Evolutionary conservation across 2,797 vertebrate genomes (phyloP).

Genomic region (Pseudocheirus occidentalis): DNA sequence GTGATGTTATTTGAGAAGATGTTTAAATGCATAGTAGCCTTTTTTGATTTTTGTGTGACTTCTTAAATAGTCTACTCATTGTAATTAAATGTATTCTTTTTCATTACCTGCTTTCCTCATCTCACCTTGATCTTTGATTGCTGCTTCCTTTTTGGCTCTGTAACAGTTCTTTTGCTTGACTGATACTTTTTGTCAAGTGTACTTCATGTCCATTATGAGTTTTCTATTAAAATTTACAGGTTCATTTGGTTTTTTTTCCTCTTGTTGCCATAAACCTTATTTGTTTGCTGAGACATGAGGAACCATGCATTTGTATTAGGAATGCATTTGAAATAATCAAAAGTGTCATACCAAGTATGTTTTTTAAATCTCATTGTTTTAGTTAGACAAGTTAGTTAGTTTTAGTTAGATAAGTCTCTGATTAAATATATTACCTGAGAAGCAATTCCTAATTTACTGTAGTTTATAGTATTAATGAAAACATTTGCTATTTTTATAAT

Average conservation of each 20-base stretch:
- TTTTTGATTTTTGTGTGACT: constrained; percentile 46
- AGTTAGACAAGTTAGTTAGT: neutral
- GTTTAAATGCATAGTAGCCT: constrained; percentile 22
- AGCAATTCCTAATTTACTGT: neutral
- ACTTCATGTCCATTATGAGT: constrained; percentile 47
- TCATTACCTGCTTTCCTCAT: constrained; percentile 60
- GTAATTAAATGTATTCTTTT: constrained; percentile 60
- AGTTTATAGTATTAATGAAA: neutral
- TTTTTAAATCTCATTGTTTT: constrained; percentile 38
- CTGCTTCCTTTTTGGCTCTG: constrained; percentile 52
- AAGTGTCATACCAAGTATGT: constrained; percentile 60
- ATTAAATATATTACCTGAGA: neutral
- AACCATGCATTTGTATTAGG: constrained; percentile 60
- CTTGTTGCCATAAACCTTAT: constrained; percentile 61
- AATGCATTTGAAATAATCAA: constrained; percentile 73
- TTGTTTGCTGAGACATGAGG: constrained; percentile 64
- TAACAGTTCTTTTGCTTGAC: constrained; percentile 64
- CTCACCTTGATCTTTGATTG: constrained; percentile 66
- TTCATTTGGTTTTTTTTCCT: constrained; percentile 24
- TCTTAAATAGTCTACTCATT: constrained; percentile 44
- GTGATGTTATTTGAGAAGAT: constrained; percentile 56
- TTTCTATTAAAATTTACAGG: constrained; percentile 60
- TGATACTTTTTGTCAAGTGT: constrained; percentile 64
- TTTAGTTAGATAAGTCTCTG: neutral
- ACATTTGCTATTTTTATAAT: neutral